Evolutionary conservation across 2,113 vertebrate genomes (phyloP).

Genomic region (Phasianus colchicus): DNA sequence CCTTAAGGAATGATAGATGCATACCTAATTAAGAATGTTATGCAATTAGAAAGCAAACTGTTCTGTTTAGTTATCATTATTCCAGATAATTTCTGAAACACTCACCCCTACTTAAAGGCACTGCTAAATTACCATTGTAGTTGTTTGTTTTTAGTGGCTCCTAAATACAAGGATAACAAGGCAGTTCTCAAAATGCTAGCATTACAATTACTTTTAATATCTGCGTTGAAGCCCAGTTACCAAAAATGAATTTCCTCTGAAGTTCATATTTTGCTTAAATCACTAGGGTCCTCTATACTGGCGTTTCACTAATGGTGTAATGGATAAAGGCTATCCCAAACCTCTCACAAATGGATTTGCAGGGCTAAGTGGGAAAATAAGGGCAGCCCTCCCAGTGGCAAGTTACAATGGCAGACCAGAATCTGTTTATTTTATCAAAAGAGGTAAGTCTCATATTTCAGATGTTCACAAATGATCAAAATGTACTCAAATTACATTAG

Average conservation of each 20-base stretch:
- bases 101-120: rapidly evolving
- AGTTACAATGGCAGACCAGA: conserved; percentile 83
- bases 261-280: background rate
- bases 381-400: conserved; percentile 89
- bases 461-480: background rate
- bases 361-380: conserved; percentile 86
- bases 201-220: background rate
- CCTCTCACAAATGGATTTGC: conserved; percentile 84
- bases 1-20: background rate
- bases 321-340: conserved; percentile 89
- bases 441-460: conserved; percentile 74
- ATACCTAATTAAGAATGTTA: background rate
- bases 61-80: background rate
- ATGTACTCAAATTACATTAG: background rate
- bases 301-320: conserved; percentile 89
- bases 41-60: rapidly evolving
- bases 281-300: conserved; percentile 87
- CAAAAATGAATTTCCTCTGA: background rate
- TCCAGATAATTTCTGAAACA: background rate
- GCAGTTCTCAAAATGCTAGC: background rate
- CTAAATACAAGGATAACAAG: background rate
- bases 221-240: background rate
- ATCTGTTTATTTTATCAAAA: conserved; percentile 95
- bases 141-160: background rate
- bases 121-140: background rate